phyloP scores from a whole-genome alignment of 2,113 vertebrate species.

The Calidris pugnax region DNA sequence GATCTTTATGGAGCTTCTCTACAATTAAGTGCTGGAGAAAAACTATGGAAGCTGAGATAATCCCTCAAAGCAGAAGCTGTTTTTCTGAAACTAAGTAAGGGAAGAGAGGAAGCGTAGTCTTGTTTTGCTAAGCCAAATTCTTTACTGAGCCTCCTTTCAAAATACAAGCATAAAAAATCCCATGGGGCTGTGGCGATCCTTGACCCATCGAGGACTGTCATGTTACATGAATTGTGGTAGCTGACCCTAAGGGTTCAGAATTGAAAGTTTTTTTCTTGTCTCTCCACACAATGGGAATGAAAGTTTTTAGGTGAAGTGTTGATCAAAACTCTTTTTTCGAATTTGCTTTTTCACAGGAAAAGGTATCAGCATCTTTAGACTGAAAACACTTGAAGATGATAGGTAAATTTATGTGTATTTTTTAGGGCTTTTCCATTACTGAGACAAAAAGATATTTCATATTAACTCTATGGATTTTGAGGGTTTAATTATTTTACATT shows the following conservation, averaged over 20 bases:
- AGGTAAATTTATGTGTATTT: neutral
- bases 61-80: constrained; percentile 26
- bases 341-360: neutral
- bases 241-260: neutral
- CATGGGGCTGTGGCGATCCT: neutral
- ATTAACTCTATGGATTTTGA: neutral
- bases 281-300: neutral
- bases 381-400: neutral
- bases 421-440: neutral
- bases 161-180: neutral
- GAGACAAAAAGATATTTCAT: neutral
- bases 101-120: neutral
- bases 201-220: neutral
- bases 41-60: constrained; percentile 15
- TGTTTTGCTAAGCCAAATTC: constrained; percentile 50
- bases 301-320: neutral
- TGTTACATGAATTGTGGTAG: neutral
- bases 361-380: neutral
- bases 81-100: constrained; percentile 29
- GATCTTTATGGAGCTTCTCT: neutral
- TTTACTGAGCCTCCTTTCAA: constrained; percentile 45
- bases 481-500: neutral
- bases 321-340: neutral
- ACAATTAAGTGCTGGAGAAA: neutral
- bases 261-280: neutral